These are phyloP conservation scores for Iselma pallidipennis DNA, from an alignment of 2,888 invertebrate species.

Conservation along the genomic window DNA sequence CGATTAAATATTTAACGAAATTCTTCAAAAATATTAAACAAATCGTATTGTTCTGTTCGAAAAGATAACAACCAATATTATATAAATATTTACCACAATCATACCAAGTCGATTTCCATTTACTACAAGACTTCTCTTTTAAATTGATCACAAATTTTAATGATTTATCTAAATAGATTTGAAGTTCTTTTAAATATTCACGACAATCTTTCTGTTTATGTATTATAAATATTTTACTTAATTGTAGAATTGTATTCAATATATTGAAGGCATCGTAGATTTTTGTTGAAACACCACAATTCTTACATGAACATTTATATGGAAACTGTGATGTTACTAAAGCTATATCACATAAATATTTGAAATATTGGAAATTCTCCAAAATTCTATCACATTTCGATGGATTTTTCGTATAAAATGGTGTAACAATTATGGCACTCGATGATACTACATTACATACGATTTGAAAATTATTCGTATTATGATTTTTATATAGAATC, in stretches of 20 bases:
- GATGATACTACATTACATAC: conserved; percentile 5
- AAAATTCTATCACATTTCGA: background rate
- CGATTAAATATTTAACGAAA: background rate
- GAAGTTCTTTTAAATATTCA: background rate
- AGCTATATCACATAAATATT: conserved; percentile 3
- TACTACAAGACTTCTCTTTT: background rate
- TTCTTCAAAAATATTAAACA: background rate
- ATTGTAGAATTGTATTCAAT: background rate
- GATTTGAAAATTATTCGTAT: background rate
- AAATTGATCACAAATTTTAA: background rate
- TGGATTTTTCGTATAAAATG: background rate
- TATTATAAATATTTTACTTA: background rate
- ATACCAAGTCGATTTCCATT: conserved; percentile 8
- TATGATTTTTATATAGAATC: background rate
- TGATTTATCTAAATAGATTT: background rate
- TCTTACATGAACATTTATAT: conserved; percentile 2
- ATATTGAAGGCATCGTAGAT: background rate
- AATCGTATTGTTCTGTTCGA: background rate
- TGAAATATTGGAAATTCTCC: background rate
- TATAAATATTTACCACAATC: conserved; percentile 2
- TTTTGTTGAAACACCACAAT: background rate
- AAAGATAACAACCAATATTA: background rate
- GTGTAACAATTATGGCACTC: background rate
- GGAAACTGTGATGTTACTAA: background rate
- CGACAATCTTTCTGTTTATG: background rate